phyloP scores from a whole-genome alignment of 2,888 invertebrate species.

The Monoplex corrugatus region DNA sequence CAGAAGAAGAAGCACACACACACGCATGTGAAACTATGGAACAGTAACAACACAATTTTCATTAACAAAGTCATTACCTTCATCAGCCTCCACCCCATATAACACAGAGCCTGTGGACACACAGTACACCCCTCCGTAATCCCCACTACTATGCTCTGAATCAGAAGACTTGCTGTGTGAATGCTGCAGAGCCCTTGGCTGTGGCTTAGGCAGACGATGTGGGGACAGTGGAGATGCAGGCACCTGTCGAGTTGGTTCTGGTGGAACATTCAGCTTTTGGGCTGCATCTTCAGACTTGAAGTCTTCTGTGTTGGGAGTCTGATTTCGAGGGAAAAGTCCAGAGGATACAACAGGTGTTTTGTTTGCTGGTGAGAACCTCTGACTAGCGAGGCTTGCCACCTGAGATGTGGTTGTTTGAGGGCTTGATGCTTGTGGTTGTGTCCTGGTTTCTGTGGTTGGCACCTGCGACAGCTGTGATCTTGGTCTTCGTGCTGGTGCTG shows the following conservation, averaged over 20 bases:
- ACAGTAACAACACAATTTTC: neutral
- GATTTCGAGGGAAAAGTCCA: too few species aligned
- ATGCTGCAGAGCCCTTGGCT: neutral
- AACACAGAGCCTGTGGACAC: constrained; percentile 33
- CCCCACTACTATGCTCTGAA: constrained; percentile 35
- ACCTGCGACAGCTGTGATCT: neutral
- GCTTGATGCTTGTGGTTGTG: neutral
- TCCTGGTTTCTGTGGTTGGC: neutral
- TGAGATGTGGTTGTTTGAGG: too few species aligned
- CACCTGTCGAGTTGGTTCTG: constrained; percentile 31
- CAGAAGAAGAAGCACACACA: neutral
- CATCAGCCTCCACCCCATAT: constrained; percentile 33
- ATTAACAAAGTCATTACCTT: constrained; percentile 17
- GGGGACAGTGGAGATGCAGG: constrained; percentile 15
- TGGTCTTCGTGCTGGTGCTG: neutral
- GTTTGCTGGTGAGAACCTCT: neutral
- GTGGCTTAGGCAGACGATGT: neutral
- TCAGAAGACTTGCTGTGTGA: constrained; percentile 20
- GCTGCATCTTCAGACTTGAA: too few species aligned
- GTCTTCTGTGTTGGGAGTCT: too few species aligned
- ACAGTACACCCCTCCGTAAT: constrained; percentile 36
- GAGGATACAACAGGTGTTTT: neutral
- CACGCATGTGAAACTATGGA: neutral
- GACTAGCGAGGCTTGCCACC: neutral
- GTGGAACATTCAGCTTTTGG: neutral